Evolutionary conservation across 1,140 invertebrate species (phyloP).

Genomic region (Intoshia linei): DNA sequence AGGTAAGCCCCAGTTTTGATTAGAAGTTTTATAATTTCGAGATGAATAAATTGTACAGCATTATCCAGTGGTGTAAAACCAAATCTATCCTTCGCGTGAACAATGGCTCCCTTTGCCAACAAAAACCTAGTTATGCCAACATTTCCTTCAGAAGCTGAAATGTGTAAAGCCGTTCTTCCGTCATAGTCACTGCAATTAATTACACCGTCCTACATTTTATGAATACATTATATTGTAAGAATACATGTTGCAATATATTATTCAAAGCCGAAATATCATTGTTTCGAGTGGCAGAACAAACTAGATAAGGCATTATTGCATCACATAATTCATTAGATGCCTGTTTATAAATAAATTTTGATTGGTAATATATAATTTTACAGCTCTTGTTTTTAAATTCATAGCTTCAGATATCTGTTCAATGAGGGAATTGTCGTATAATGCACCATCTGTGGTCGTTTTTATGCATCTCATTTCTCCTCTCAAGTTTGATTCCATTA

Average conservation of each 20-base stretch:
- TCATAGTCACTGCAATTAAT: constrained; percentile 3
- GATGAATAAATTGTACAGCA: constrained; percentile 4
- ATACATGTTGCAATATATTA: neutral
- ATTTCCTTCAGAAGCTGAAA: constrained; percentile 16
- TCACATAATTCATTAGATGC: no score
- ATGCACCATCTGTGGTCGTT: no score
- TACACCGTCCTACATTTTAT: neutral
- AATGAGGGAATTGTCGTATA: no score
- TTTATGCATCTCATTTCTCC: no score
- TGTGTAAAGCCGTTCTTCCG: constrained; percentile 27
- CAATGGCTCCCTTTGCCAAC: constrained; percentile 4
- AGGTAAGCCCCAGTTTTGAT: constrained; percentile 3
- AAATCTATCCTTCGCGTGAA: constrained; percentile 5
- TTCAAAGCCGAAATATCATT: neutral
- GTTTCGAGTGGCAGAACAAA: no score
- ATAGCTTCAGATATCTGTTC: no score
- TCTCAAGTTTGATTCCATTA: no score
- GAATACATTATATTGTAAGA: neutral
- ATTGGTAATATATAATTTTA: no score
- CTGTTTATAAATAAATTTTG: no score
- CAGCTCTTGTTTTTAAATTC: no score
- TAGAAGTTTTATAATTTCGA: constrained; percentile 4
- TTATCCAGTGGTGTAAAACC: constrained; percentile 6
- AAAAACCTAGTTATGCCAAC: constrained; percentile 4
- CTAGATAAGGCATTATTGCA: no score